These are phyloP conservation scores for Idaea biselata DNA, from an alignment of 2,888 invertebrate species.

Conservation along the genomic window DNA sequence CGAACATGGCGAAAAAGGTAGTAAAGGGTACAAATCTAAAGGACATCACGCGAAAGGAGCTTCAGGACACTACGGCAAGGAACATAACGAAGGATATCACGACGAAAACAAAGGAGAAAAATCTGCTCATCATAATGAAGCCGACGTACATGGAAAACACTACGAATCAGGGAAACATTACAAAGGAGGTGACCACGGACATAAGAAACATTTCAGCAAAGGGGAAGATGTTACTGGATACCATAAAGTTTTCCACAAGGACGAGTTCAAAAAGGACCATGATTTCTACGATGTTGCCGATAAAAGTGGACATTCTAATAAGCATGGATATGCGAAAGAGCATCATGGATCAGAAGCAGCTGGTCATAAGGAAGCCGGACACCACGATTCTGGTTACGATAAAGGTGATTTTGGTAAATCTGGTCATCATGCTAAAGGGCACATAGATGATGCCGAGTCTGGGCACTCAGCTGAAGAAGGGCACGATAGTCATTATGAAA, in stretches of 20 bases:
- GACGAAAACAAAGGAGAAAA: slow-evolving; percentile 77
- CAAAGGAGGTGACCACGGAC: slow-evolving; percentile 80
- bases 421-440: slow-evolving; percentile 81
- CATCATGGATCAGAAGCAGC: slow-evolving; percentile 80
- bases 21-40: slow-evolving; percentile 77
- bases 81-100: slow-evolving; percentile 76
- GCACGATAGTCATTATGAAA: slow-evolving; percentile 75
- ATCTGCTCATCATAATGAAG: slow-evolving; percentile 76
- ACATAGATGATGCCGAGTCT: slow-evolving; percentile 71
- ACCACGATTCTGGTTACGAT: slow-evolving; percentile 75
- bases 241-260: slow-evolving; percentile 87
- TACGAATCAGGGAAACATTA: slow-evolving; percentile 74
- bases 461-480: slow-evolving; percentile 81
- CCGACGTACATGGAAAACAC: slow-evolving; percentile 78
- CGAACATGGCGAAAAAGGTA: slow-evolving; percentile 78
- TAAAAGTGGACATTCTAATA: slow-evolving; percentile 83
- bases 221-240: slow-evolving; percentile 86
- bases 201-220: slow-evolving; percentile 83
- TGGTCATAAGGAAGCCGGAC: slow-evolving; percentile 78
- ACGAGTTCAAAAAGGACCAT: slow-evolving; percentile 89
- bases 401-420: slow-evolving; percentile 77
- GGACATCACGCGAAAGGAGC: slow-evolving; percentile 79
- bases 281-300: slow-evolving; percentile 88
- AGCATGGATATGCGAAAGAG: slow-evolving; percentile 80
- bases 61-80: slow-evolving; percentile 77